Evolutionary conservation across 2,113 vertebrate genomes (phyloP), one percentile per base, ranked within the genome.

Genomic region (Cromileptes altivelis): DNA sequence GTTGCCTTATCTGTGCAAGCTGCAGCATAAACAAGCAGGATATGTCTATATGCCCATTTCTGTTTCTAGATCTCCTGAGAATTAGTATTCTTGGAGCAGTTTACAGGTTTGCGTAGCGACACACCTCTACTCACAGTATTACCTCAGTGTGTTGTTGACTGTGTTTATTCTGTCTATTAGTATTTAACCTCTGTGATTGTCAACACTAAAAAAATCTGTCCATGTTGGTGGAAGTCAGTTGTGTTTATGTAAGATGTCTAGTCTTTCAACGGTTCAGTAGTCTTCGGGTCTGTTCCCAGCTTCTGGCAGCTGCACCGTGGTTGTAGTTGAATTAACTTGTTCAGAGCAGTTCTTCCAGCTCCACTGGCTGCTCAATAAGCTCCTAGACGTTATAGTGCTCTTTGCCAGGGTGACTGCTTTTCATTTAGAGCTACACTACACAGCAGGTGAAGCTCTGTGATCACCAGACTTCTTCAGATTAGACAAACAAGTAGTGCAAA

Each of bases 381-480:
- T n/a, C 7, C 58, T n/a, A 11, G 23, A 27, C 3, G 47, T 65
- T 25, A 6, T 19, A 14, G 33, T 49, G 50, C 56, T 60, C 50
- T 65, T 62, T 64, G 52, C 53, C 42, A 45, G 58, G 42, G 47
- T 45, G 71, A 67, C 64, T 81, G 72, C 60, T 76, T 83, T 78
- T 65, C 42, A 30, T 75, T 74, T 57, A 8, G 42, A 75, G 67
- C 63, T 19, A 74, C 37, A 13, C 25, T 37, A n/a, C 25, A 8
- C 30, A 13, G 42, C 0, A 40, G 30, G 7, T 55, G 47, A 60
- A 67, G 61, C 71, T 62, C 23, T 45, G n/a, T 50, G 37, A 75
- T 79, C 67, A 25, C 62, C 56, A 67, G 55, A 81, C 70, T 25
- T 49, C 30, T 25, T 75, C 69, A 57, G 71, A 82, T 81, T 69